Percentiles rank a stretch among this genome's conserved stretches.
Conservation (phyloP, 2,113 vertebrate species). For the Myotis yumanensis region DNA sequence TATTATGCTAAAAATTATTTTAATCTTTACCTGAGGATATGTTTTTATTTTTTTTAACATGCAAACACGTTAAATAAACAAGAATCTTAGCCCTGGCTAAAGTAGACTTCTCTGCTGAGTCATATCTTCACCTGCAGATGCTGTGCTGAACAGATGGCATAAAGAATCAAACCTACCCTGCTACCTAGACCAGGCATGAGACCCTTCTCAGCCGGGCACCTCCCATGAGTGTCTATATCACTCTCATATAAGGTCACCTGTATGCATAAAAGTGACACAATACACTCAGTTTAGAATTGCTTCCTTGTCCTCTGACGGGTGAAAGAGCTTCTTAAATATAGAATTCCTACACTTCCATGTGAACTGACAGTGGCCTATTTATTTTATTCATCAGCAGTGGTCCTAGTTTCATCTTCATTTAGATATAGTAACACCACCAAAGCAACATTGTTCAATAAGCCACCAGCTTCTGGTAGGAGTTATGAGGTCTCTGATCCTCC, state of each 20-base stretch:
- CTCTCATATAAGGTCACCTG: background rate
- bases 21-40: too few relatives aligned
- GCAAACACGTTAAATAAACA: slow-evolving; percentile 23
- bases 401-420: background rate
- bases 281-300: background rate
- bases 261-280: background rate
- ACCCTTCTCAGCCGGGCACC: background rate
- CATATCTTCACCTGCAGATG: background rate
- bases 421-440: background rate
- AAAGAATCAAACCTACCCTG: background rate
- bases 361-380: background rate
- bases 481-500: background rate
- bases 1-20: too few relatives aligned
- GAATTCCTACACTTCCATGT: background rate
- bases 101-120: background rate
- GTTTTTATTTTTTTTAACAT: background rate
- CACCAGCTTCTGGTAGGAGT: background rate
- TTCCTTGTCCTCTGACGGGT: background rate
- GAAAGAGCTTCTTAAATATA: slow-evolving; percentile 5
- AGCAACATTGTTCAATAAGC: background rate
- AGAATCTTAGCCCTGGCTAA: background rate
- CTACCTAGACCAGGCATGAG: background rate
- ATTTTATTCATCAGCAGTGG: background rate
- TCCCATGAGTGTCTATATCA: background rate
- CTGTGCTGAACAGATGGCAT: background rate